Conservation (phyloP, 2,113 vertebrate species). For the Sitta europaea region DNA sequence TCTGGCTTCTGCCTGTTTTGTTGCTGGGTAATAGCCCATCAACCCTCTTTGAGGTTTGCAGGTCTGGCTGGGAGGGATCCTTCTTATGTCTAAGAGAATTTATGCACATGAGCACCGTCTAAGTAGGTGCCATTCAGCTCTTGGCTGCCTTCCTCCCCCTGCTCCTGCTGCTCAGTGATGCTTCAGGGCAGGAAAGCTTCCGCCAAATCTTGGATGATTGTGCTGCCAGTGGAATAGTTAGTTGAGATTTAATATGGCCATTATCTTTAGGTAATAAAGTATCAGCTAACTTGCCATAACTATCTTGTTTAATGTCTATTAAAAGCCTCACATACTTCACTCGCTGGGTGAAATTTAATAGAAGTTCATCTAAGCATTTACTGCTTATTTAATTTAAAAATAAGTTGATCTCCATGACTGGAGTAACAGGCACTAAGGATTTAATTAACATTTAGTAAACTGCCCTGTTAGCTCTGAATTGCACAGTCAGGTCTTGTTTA, state of each 20-base stretch:
- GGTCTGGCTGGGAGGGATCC: background rate
- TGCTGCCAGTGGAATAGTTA: constrained; percentile 59
- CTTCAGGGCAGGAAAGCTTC: constrained; percentile 1
- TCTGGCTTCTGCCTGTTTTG: background rate
- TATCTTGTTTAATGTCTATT: constrained; percentile 72
- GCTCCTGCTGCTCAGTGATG: background rate
- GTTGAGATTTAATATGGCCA: constrained; percentile 70
- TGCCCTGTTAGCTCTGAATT: constrained; percentile 68
- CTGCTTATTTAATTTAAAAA: constrained; percentile 79
- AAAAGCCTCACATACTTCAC: constrained; percentile 66
- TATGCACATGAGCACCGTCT: background rate
- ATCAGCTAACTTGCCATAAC: constrained; percentile 70
- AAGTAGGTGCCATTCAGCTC: background rate
- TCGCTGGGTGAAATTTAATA: constrained; percentile 74
- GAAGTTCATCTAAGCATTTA: constrained; percentile 76
- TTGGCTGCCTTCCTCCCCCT: background rate
- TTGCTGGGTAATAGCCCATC: background rate
- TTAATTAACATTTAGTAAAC: constrained; percentile 75
- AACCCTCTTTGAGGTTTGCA: background rate
- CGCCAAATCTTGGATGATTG: background rate
- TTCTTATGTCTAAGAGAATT: background rate
- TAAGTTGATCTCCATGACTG: constrained; percentile 73
- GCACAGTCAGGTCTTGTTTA: constrained; percentile 57
- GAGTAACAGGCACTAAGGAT: constrained; percentile 71
- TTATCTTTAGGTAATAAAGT: constrained; percentile 72